phyloP scores from a whole-genome alignment of 2,113 vertebrate genomes.

The Leptobrachium leishanense region DNA sequence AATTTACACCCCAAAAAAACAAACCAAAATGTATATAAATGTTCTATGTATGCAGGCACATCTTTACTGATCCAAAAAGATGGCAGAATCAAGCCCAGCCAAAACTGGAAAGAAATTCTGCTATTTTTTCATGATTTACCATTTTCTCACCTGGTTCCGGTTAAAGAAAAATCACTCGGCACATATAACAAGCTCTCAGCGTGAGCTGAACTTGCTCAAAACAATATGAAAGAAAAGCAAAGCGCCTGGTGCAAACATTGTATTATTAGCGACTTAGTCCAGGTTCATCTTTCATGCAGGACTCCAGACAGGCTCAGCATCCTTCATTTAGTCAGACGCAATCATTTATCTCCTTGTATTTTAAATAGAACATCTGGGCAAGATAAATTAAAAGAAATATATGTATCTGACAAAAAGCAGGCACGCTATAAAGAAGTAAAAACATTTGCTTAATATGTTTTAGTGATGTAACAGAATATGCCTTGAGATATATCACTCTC shows the following conservation, averaged over 20 bases:
- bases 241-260: not conserved
- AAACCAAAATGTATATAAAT: no score
- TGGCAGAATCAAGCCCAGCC: no score
- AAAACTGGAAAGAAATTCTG: no score
- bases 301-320: conserved; percentile 10
- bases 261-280: conserved; percentile 32
- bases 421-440: conserved; percentile 18
- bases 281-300: conserved; percentile 32
- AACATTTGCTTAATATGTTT: conserved; percentile 24
- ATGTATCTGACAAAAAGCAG: conserved; percentile 36
- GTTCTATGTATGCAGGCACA: no score
- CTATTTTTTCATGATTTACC: no score
- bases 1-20: no score
- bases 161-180: no score
- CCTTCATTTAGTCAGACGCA: conserved; percentile 29
- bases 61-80: no score
- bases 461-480: conserved; percentile 1
- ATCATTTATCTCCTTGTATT: conserved; percentile 40
- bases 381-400: conserved; percentile 21
- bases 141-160: no score
- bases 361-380: conserved; percentile 36
- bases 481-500: conserved; percentile 6
- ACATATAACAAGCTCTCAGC: no score
- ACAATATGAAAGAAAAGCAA: no score
- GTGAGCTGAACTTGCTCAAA: no score